Conservation (phyloP, 2,797 vertebrate species). For the Tapera naevia region DNA sequence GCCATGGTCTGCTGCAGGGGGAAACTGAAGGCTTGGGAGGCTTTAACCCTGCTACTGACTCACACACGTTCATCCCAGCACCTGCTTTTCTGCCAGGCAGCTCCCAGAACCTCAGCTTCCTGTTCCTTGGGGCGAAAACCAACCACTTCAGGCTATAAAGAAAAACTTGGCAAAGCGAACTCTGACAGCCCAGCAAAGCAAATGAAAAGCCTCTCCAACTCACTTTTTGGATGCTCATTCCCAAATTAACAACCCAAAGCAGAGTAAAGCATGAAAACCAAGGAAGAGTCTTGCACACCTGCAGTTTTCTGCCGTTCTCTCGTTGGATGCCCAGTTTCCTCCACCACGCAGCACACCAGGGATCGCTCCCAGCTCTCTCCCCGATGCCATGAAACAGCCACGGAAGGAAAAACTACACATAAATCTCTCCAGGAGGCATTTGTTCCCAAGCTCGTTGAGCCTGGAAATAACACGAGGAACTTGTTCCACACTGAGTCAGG, state of each 20-base stretch:
- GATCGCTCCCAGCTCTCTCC: background rate
- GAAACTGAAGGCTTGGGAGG: fast-evolving
- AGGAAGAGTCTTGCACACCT: background rate
- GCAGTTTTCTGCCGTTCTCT: background rate
- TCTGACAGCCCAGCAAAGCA: background rate
- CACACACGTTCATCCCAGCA: fast-evolving
- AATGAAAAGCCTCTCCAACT: background rate
- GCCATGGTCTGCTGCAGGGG: fast-evolving
- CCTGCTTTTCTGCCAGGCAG: background rate
- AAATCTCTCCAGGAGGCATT: background rate
- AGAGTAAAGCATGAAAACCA: fast-evolving
- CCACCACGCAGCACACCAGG: fast-evolving
- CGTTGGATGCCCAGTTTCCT: fast-evolving
- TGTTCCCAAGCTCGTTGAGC: background rate
- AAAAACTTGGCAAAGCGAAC: background rate
- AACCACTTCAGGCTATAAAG: fast-evolving
- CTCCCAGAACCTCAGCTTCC: background rate
- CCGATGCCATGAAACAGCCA: fast-evolving
- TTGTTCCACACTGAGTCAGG: constrained; percentile 52
- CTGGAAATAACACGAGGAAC: constrained; percentile 49
- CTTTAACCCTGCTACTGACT: background rate
- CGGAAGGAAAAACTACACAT: background rate
- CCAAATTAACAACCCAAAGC: background rate
- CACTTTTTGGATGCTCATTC: background rate
- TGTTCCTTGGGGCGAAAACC: fast-evolving